phyloP scores from a whole-genome alignment of 1,140 invertebrate species.

The Rhynchophorus ferrugineus region DNA sequence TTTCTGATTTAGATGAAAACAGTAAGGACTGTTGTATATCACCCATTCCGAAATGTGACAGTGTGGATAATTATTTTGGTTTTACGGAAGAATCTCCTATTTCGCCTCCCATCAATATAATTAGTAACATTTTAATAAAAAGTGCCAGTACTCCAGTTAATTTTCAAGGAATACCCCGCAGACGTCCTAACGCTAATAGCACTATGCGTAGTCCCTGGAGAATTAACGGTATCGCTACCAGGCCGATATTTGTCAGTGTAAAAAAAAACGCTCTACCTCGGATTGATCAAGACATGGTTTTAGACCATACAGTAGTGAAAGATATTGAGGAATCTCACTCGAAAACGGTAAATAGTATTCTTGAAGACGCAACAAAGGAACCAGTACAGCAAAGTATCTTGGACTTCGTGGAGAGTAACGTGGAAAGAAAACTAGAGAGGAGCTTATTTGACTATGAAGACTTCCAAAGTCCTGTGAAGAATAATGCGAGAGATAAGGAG shows the following conservation, averaged over 20 bases:
- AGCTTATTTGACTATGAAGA: slow-evolving; percentile 22
- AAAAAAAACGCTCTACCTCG: slow-evolving; percentile 21
- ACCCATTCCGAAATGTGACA: too few relatives aligned
- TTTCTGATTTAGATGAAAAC: too few relatives aligned
- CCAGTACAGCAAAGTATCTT: slow-evolving; percentile 12
- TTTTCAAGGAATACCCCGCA: too few relatives aligned
- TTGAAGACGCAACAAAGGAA: slow-evolving; percentile 3
- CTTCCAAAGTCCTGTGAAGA: slow-evolving; percentile 22
- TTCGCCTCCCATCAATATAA: slow-evolving; percentile 12
- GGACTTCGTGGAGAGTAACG: slow-evolving; percentile 17
- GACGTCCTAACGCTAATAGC: slow-evolving; percentile 22
- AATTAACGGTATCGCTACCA: slow-evolving; percentile 13
- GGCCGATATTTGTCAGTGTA: slow-evolving; percentile 21
- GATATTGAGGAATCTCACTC: slow-evolving; percentile 8
- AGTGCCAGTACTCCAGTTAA: too few relatives aligned
- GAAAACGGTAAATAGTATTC: neutral
- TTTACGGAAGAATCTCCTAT: too few relatives aligned
- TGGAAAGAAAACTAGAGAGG: slow-evolving; percentile 3
- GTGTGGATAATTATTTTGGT: too few relatives aligned
- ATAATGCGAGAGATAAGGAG: neutral
- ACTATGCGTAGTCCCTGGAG: slow-evolving; percentile 27
- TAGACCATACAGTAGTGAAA: slow-evolving; percentile 22
- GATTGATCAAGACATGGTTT: slow-evolving; percentile 21
- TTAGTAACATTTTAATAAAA: slow-evolving; percentile 12
- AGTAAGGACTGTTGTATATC: too few relatives aligned